Percentiles rank a stretch among this genome's conserved stretches.
phyloP scores from a whole-genome alignment of 1,140 invertebrate genomes.

The Lordiphosa mommai region DNA sequence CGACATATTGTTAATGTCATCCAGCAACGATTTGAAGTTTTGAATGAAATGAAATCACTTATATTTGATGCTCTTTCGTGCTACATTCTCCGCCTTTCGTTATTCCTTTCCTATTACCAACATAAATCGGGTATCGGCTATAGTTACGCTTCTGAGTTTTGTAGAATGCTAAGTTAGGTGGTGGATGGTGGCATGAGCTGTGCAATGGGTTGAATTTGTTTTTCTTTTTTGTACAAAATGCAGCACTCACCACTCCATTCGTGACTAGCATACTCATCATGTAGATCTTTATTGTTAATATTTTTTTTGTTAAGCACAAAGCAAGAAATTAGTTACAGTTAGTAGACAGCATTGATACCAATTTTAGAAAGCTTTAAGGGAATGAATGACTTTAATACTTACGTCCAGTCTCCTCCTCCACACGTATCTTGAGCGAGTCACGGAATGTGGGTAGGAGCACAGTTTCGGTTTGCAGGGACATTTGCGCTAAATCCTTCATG shows the following conservation, averaged over 20 bases:
- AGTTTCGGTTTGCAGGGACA: conserved; percentile 82
- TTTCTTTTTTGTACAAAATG: conserved; percentile 44
- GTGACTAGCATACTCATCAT: conserved; percentile 77
- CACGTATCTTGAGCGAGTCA: conserved; percentile 85
- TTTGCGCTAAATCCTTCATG: conserved; percentile 87
- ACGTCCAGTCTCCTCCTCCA: conserved; percentile 89
- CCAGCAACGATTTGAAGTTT: too few relatives aligned
- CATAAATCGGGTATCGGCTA: too few relatives aligned
- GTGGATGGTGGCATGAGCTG: conserved; percentile 38
- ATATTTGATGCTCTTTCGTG: neutral
- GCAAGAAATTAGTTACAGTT: conserved; percentile 45
- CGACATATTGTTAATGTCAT: too few relatives aligned
- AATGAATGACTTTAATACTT: conserved; percentile 79
- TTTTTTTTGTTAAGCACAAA: conserved; percentile 52
- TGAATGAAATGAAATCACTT: neutral
- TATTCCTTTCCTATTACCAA: too few relatives aligned
- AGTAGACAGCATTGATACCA: conserved; percentile 34
- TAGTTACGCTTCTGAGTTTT: too few relatives aligned
- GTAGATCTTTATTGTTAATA: conserved; percentile 65
- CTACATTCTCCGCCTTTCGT: too few relatives aligned
- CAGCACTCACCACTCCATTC: conserved; percentile 79
- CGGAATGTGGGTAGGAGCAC: conserved; percentile 85
- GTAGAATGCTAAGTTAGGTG: too few relatives aligned
- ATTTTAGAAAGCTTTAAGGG: conserved; percentile 28
- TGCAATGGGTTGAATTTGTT: conserved; percentile 48